Evolutionary conservation across 2,797 vertebrate species (phyloP).

Genomic region (Phaenicophaeus curvirostris): DNA sequence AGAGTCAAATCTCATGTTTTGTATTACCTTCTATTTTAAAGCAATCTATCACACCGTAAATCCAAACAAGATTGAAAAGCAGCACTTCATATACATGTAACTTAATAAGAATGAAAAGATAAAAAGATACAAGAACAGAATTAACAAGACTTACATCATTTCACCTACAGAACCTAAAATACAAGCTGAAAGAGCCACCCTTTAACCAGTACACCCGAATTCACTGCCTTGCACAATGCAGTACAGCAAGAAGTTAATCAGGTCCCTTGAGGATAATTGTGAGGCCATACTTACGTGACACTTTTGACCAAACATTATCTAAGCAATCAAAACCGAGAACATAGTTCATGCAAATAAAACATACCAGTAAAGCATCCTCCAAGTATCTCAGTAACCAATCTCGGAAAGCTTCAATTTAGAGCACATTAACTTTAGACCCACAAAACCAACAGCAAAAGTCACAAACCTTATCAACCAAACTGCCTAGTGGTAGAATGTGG

Average conservation of each 20-base stretch:
- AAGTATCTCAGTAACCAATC: not conserved
- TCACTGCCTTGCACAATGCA: not conserved
- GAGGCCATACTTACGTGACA: not conserved
- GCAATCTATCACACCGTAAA: not conserved
- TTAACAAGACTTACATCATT: not conserved
- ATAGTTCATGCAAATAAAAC: slow-evolving; percentile 33
- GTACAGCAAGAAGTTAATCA: not conserved
- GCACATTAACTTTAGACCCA: not conserved
- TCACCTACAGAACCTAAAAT: slow-evolving; percentile 20
- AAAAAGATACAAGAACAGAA: not conserved
- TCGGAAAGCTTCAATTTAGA: slow-evolving; percentile 4
- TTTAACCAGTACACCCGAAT: not conserved
- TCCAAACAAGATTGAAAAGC: not conserved
- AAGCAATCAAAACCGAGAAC: slow-evolving; percentile 1
- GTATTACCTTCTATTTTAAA: not conserved
- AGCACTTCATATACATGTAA: not conserved
- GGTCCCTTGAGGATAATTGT: slow-evolving; percentile 4
- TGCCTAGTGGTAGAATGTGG: not conserved
- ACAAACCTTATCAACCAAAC: not conserved
- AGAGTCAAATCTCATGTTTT: not conserved
- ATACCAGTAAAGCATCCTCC: not conserved
- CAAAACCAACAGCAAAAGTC: not conserved
- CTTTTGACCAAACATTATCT: not conserved
- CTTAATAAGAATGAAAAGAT: not conserved
- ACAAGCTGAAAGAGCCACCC: slow-evolving; percentile 32